Conservation (phyloP, 1,140 invertebrate species). For the Eriocheir sinensis region DNA sequence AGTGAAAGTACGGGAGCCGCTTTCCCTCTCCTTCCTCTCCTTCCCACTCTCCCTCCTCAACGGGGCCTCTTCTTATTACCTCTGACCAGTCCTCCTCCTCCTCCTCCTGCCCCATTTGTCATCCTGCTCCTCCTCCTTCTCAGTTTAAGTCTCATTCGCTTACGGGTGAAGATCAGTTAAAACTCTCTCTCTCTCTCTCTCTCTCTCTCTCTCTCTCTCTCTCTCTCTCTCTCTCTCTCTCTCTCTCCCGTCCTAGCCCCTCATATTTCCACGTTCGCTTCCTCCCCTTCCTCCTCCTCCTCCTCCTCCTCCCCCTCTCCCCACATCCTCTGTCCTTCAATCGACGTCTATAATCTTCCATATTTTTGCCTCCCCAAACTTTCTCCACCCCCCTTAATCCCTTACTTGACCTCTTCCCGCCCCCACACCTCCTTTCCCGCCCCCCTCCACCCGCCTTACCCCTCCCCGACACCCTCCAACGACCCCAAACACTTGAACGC, state of each 20-base stretch:
- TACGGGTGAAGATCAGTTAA: no score
- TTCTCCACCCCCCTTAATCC: neutral
- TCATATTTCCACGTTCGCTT: neutral
- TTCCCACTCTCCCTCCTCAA: neutral
- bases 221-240: no score
- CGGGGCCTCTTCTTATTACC: neutral
- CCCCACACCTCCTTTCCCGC: neutral
- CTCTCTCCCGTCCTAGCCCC: neutral
- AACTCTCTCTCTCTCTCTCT: no score
- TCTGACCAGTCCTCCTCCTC: neutral
- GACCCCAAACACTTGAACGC: neutral
- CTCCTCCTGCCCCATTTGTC: neutral
- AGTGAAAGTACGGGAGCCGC: neutral
- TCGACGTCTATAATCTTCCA: neutral
- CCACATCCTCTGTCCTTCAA: neutral
- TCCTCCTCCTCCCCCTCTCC: neutral
- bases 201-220: no score
- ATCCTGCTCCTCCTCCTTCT: neutral
- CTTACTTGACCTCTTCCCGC: neutral
- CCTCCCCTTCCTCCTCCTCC: no score
- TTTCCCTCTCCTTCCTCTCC: conserved; percentile 1
- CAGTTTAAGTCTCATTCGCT: no score
- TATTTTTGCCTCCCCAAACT: conserved; percentile 2
- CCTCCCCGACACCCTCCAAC: neutral
- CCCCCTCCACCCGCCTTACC: neutral